phyloP scores from a whole-genome alignment of 1,140 invertebrate genomes.

The Drosophila varians region DNA sequence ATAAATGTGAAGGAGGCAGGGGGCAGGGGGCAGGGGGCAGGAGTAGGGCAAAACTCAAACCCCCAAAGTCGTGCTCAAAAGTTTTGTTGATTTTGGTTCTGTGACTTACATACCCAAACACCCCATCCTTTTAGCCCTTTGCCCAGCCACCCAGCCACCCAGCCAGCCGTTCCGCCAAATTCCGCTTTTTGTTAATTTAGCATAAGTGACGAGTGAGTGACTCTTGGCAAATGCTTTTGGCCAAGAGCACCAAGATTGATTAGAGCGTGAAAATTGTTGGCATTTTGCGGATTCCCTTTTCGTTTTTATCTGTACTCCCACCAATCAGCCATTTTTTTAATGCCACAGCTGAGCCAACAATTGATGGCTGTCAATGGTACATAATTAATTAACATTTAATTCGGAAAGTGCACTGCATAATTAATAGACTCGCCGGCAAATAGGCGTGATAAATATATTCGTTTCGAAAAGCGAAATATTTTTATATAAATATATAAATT shows the following conservation, averaged over 20 bases:
- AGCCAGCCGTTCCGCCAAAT: background rate
- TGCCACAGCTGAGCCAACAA: conserved; percentile 27
- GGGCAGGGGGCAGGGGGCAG: too few species aligned
- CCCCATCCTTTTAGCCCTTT: conserved; percentile 24
- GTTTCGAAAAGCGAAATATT: background rate
- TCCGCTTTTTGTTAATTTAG: conserved; percentile 74
- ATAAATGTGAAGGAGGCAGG: conserved; percentile 49
- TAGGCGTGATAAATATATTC: conserved; percentile 20
- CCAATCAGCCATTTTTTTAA: conserved; percentile 16
- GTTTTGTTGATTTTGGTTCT: conserved; percentile 71
- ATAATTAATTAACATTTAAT: conserved; percentile 59
- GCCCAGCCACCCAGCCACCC: too few species aligned
- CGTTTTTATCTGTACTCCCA: background rate
- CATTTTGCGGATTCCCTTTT: conserved; percentile 28
- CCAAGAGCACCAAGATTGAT: conserved; percentile 59
- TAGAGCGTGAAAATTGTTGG: conserved; percentile 78
- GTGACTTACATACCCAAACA: conserved; percentile 17
- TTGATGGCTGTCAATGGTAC: conserved; percentile 50
- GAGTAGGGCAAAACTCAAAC: background rate
- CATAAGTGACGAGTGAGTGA: conserved; percentile 81
- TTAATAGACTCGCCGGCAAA: conserved; percentile 28
- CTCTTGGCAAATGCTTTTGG: conserved; percentile 72
- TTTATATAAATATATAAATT: conserved; percentile 17
- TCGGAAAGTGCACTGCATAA: conserved; percentile 52
- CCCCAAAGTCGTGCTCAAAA: conserved; percentile 30